These are phyloP conservation scores for Philereme transversata DNA, from an alignment of 2,888 invertebrate genomes.

Conservation along the genomic window DNA sequence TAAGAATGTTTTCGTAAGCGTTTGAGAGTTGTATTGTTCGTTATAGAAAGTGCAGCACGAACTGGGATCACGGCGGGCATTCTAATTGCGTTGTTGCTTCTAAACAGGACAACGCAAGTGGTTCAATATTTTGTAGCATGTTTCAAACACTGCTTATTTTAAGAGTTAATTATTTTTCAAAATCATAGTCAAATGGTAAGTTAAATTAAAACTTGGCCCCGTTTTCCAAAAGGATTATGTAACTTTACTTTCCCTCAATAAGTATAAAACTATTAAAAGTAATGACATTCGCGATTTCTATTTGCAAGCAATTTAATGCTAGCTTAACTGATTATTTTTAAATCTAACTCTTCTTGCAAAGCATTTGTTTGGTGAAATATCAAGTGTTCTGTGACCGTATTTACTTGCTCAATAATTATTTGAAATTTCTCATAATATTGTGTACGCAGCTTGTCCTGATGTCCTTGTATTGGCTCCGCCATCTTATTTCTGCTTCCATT, in stretches of 20 bases:
- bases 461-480: conserved; percentile 8
- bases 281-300: conserved; percentile 42
- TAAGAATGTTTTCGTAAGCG: conserved; percentile 44
- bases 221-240: conserved; percentile 23
- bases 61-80: conserved; percentile 60
- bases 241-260: conserved; percentile 44
- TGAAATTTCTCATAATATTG: neutral
- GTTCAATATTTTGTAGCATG: conserved; percentile 12
- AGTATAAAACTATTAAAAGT: conserved; percentile 25
- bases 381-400: neutral
- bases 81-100: conserved; percentile 54
- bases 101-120: conserved; percentile 35
- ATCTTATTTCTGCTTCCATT: conserved; percentile 9
- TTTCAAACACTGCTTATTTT: too few relatives aligned
- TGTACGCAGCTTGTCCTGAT: conserved; percentile 13
- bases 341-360: conserved; percentile 10
- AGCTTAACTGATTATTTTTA: conserved; percentile 26
- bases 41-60: conserved; percentile 66
- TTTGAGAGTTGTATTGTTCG: conserved; percentile 53
- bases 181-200: too few relatives aligned
- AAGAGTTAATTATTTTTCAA: too few relatives aligned
- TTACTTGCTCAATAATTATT: neutral
- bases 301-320: conserved; percentile 53
- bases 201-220: conserved; percentile 5
- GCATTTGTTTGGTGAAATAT: conserved; percentile 6